Base-by-base conservation (phyloP, 1,140 invertebrate species). In the Megalopta genalis region DNA sequence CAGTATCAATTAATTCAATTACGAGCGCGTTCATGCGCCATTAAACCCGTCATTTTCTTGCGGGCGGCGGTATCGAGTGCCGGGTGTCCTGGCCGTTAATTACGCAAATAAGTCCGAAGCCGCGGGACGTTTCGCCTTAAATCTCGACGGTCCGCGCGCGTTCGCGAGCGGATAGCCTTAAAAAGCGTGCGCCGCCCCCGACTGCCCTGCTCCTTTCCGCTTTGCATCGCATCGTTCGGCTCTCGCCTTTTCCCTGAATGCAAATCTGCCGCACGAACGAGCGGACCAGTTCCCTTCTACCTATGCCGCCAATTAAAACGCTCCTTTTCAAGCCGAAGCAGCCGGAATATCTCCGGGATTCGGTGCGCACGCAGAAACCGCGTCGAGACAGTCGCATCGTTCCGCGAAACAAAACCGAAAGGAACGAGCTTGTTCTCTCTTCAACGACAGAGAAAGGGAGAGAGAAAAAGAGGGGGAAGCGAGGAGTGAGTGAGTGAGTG, bases 231-330 rank as follows among this genome's bases (percentile, higher is more conserved):
- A 4, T 12, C 62, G 10, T 3, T 49, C 27, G 14, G 68, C 32
- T 77, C 80, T 69, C 59, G 23, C 75, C 57, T 71, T 79, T 72
- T 64, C 76, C 57, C 71, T 63, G 63, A 74, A 87, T 86, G 84
- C 84, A 87, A 87, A 87, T 85, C 84, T 67, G 82, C 77, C 62
- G 52, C 83, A 73, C 65, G 77, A 69, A 81, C 79, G 74, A 77
- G 25, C 72, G 78, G 54, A 70, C 76, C 76, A 72, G 82, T 64
- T 72, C 65, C 27, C n/a, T 82, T 86, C 69, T 68, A 63, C 70
- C 80, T 65, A 80, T 80, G 78, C 84, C 85, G 89, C 90, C 91
- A 92, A 92, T 92, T 92, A 92, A 92, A 91, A 91, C 85, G 83
- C 89, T 89, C 90, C 91, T 91, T 92, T 91, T 87, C 83, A 81